A percentile compares a stretch with the other conserved stretches of the same genome.
phyloP scores from a whole-genome alignment of 2,888 invertebrate species.

The Diplolepis rosae region DNA sequence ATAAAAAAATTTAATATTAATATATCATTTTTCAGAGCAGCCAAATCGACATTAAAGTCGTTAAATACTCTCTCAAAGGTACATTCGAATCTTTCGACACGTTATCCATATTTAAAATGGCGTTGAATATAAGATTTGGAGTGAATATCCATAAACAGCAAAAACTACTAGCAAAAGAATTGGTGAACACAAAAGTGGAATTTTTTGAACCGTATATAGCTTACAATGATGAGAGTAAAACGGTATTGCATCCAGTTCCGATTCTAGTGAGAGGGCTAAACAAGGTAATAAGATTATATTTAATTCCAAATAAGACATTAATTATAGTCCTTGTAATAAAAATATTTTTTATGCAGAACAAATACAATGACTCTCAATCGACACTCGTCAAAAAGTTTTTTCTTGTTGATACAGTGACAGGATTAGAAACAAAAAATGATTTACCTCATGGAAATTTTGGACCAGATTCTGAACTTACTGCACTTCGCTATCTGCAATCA shows the following conservation, averaged over 20 bases:
- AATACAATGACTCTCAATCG: constrained; percentile 75
- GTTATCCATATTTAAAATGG: constrained; percentile 62
- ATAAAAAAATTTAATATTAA: neutral
- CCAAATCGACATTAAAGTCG: constrained; percentile 72
- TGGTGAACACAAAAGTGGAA: constrained; percentile 69
- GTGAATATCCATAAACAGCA: constrained; percentile 69
- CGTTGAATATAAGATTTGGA: constrained; percentile 72
- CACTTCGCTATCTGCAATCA: constrained; percentile 70
- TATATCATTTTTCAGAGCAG: constrained; percentile 63
- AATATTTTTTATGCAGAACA: constrained; percentile 40
- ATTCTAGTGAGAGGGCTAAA: constrained; percentile 75
- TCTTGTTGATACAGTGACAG: constrained; percentile 78
- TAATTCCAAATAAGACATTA: constrained; percentile 7
- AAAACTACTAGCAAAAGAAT: constrained; percentile 66
- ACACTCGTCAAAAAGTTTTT: constrained; percentile 82
- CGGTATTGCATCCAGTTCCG: constrained; percentile 76
- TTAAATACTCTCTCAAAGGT: constrained; percentile 72
- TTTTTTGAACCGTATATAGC: constrained; percentile 77
- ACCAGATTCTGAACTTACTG: constrained; percentile 54
- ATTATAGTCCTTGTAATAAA: constrained; percentile 11
- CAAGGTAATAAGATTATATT: constrained; percentile 62
- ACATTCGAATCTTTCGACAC: constrained; percentile 68
- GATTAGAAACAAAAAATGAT: constrained; percentile 60
- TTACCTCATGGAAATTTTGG: constrained; percentile 52
- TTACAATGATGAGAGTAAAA: constrained; percentile 71